Conservation (phyloP, 2,888 invertebrate genomes). For the Sipunculus nudus region DNA sequence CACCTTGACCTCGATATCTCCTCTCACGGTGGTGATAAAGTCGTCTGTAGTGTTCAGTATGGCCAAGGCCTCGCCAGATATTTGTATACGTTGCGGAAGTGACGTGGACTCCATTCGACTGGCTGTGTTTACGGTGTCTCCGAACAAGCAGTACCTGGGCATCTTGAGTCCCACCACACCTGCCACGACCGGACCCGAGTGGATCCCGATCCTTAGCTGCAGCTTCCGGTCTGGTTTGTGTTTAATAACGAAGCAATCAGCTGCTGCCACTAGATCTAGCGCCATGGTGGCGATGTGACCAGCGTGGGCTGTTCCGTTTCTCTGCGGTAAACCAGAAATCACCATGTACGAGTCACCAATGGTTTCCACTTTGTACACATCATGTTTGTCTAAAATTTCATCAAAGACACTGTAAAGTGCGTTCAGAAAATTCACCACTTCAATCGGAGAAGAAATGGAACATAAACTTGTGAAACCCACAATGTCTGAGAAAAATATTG, state of each 20-base stretch:
- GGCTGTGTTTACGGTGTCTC: constrained; percentile 37
- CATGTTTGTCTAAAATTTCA: constrained; percentile 26
- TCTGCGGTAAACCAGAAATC: constrained; percentile 26
- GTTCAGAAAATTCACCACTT: constrained; percentile 36
- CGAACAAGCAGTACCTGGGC: constrained; percentile 38
- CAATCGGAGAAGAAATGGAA: constrained; percentile 26
- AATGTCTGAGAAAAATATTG: constrained; percentile 46
- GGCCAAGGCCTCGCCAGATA: constrained; percentile 21
- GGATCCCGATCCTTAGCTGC: constrained; percentile 26
- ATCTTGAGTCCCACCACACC: constrained; percentile 37
- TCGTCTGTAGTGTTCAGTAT: constrained; percentile 18
- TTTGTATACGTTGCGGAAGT: constrained; percentile 29
- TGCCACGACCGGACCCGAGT: constrained; percentile 29
- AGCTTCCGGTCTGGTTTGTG: constrained; percentile 23
- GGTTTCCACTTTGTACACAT: constrained; percentile 37
- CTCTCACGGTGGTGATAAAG: constrained; percentile 13
- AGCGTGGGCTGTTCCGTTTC: constrained; percentile 31
- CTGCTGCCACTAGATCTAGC: constrained; percentile 22
- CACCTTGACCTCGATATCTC: constrained; percentile 30
- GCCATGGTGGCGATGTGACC: constrained; percentile 29
- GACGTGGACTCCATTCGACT: constrained; percentile 33
- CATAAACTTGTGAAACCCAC: constrained; percentile 30
- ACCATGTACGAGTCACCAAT: constrained; percentile 38
- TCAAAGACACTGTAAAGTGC: constrained; percentile 34
- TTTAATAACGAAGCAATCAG: constrained; percentile 19